Evolutionary conservation across 2,113 vertebrate genomes (phyloP).

Genomic region (Felis chaus): DNA sequence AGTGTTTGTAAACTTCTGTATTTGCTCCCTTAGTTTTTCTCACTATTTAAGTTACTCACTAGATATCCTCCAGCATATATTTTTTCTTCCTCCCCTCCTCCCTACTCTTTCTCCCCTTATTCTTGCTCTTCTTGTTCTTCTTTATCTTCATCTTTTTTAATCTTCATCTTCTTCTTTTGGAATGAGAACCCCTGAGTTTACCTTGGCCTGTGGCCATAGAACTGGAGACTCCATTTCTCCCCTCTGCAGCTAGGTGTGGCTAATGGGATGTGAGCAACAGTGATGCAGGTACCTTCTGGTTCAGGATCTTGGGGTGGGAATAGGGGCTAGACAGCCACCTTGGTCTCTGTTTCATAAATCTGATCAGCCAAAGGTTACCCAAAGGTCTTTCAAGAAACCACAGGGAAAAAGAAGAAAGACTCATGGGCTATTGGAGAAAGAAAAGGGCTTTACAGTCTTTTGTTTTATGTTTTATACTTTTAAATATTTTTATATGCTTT

Average conservation of each 20-base stretch:
- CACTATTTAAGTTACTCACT: slow-evolving; percentile 38
- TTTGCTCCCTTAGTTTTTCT: neutral
- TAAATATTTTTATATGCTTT: neutral
- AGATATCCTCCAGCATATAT: neutral
- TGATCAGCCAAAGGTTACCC: neutral
- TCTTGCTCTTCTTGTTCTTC: neutral
- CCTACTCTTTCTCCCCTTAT: neutral
- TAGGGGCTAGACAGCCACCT: neutral
- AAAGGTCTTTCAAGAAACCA: neutral
- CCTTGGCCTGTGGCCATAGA: neutral
- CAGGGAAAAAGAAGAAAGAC: neutral
- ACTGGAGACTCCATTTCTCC: neutral
- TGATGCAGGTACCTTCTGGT: neutral
- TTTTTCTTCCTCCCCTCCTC: neutral
- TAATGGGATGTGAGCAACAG: neutral
- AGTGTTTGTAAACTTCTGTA: neutral
- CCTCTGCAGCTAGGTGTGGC: neutral
- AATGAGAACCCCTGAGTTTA: neutral
- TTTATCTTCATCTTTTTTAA: neutral
- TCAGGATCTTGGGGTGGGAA: neutral
- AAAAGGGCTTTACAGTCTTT: neutral
- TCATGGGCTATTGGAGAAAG: neutral
- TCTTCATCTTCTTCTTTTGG: neutral
- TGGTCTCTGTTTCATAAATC: neutral
- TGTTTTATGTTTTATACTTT: neutral